Evolutionary conservation across 2,113 vertebrate genomes (phyloP).

Genomic region (Taxidea taxus): DNA sequence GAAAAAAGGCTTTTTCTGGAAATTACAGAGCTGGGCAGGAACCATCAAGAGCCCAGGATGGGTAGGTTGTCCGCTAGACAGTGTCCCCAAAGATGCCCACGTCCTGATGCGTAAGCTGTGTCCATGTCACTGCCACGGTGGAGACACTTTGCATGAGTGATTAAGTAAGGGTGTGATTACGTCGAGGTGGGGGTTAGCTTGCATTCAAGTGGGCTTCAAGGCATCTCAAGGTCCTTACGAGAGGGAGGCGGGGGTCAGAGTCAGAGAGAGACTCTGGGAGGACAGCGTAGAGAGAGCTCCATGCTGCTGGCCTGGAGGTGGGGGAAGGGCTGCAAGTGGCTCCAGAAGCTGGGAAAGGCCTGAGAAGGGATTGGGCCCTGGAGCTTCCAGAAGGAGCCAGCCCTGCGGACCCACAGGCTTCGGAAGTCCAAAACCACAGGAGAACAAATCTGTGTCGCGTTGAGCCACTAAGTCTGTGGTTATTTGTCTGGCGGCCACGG

Average conservation of each 20-base stretch:
- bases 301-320: not conserved
- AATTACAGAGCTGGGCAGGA: not conserved
- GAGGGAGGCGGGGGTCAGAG: not conserved
- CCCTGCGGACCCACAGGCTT: not conserved
- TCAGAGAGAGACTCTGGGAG: not conserved
- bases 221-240: not conserved
- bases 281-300: not conserved
- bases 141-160: not conserved
- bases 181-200: not conserved
- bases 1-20: not conserved
- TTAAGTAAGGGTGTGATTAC: not conserved
- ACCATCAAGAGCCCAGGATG: not conserved
- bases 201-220: not conserved
- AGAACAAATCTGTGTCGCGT: not conserved
- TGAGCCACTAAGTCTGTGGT: not conserved
- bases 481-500: not conserved
- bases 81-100: not conserved
- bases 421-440: not conserved
- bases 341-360: not conserved
- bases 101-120: not conserved
- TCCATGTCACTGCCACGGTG: not conserved
- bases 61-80: not conserved
- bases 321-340: not conserved
- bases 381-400: not conserved
- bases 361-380: not conserved